A percentile compares a stretch with the other conserved stretches of the same genome.
phyloP scores from a whole-genome alignment of 1,140 invertebrate species.

The Eriocheir sinensis region DNA sequence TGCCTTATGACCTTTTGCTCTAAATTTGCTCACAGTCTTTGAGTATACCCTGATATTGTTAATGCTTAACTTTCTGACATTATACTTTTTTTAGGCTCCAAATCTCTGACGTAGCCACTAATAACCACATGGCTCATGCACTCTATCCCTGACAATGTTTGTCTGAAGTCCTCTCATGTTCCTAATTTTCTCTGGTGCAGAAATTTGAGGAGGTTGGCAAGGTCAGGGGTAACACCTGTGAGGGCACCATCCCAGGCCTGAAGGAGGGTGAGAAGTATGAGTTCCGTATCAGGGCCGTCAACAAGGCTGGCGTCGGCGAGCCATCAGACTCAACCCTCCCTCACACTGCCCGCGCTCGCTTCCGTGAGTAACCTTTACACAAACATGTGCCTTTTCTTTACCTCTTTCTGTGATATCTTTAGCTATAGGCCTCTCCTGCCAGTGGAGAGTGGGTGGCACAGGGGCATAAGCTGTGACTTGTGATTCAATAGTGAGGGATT shows the following conservation, averaged over 20 bases:
- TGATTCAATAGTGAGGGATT: too few relatives aligned
- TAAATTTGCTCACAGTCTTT: too few relatives aligned
- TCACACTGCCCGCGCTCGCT: slow-evolving; percentile 96
- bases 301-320: slow-evolving; percentile 97
- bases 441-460: too few relatives aligned
- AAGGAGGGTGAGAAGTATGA: slow-evolving; percentile 97
- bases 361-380: slow-evolving; percentile 86
- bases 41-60: too few relatives aligned
- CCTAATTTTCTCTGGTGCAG: slow-evolving; percentile 11
- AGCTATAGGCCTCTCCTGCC: too few relatives aligned
- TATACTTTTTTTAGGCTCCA: neutral
- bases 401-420: too few relatives aligned
- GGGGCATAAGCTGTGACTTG: too few relatives aligned
- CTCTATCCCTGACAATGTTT: too few relatives aligned
- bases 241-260: slow-evolving; percentile 92
- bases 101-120: neutral
- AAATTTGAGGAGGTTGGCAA: slow-evolving; percentile 88
- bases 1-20: too few relatives aligned
- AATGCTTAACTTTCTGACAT: too few relatives aligned
- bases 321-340: slow-evolving; percentile 97
- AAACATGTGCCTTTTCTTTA: too few relatives aligned
- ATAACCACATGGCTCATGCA: too few relatives aligned
- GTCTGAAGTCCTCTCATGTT: neutral
- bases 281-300: slow-evolving; percentile 96
- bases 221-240: slow-evolving; percentile 89